These are phyloP conservation scores for Drosophila suboccidentalis DNA, from an alignment of 2,888 invertebrate species.

Conservation along the genomic window DNA sequence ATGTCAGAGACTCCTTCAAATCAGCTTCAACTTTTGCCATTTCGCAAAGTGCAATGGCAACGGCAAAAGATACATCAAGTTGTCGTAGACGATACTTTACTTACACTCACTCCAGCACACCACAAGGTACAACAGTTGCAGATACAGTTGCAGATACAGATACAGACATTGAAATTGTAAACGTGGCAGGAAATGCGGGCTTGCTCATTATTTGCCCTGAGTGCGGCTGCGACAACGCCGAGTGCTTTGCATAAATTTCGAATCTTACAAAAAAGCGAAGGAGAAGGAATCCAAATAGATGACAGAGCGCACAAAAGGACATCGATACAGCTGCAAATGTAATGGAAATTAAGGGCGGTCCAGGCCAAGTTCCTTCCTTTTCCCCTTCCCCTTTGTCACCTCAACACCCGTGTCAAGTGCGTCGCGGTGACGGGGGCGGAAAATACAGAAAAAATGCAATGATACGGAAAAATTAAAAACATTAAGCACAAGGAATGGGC, in stretches of 20 bases:
- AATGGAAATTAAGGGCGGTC: slow-evolving; percentile 78
- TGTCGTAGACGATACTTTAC: slow-evolving; percentile 67
- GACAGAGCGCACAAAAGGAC: slow-evolving; percentile 82
- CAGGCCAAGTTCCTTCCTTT: slow-evolving; percentile 15
- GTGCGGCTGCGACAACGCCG: slow-evolving; percentile 71
- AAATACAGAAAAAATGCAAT: slow-evolving; percentile 67
- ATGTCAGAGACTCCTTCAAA: slow-evolving; percentile 3
- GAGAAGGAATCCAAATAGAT: slow-evolving; percentile 62
- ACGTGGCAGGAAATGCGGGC: slow-evolving; percentile 82
- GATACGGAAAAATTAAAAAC: slow-evolving; percentile 82
- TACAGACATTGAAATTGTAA: slow-evolving; percentile 54
- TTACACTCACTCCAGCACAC: slow-evolving; percentile 31
- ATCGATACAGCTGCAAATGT: slow-evolving; percentile 80
- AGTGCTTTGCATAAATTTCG: slow-evolving; percentile 80
- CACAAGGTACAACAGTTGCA: slow-evolving; percentile 38
- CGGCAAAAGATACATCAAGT: slow-evolving; percentile 76
- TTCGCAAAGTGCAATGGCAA: slow-evolving; percentile 73
- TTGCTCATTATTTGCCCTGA: slow-evolving; percentile 81
- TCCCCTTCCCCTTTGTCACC: slow-evolving; percentile 48
- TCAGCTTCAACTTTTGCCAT: slow-evolving; percentile 70
- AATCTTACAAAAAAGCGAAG: slow-evolving; percentile 63
- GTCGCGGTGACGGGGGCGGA: slow-evolving; percentile 30
- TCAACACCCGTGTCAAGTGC: slow-evolving; percentile 76
- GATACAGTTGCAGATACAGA: slow-evolving; percentile 32
- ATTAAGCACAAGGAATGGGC: slow-evolving; percentile 53